Conservation (phyloP, 2,888 invertebrate genomes). For the Agriopis aurantiaria region DNA sequence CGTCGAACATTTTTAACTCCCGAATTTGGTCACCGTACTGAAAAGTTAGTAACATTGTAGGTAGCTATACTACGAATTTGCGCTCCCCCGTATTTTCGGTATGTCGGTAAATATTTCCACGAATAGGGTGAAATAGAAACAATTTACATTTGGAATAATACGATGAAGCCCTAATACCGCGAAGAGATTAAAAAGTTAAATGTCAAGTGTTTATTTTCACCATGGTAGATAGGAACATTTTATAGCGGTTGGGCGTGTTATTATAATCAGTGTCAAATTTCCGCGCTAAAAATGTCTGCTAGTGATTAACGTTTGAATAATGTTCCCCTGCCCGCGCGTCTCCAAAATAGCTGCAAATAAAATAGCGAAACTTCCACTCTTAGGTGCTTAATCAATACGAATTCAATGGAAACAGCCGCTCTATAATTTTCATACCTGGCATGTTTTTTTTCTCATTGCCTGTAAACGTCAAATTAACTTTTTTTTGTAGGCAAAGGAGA, state of each 20-base stretch:
- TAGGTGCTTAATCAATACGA: too few species aligned
- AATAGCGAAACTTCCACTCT: too few species aligned
- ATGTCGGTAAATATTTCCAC: conserved; percentile 14
- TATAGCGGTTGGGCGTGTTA: not conserved
- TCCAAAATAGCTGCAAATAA: too few species aligned
- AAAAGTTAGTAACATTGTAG: not conserved
- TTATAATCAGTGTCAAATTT: not conserved
- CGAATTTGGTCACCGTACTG: not conserved
- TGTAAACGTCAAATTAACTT: too few species aligned
- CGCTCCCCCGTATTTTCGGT: conserved; percentile 9
- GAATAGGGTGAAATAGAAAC: conserved; percentile 15
- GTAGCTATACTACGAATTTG: conserved; percentile 4
- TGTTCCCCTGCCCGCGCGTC: too few species aligned
- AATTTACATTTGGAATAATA: conserved; percentile 16
- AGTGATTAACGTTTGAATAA: too few species aligned
- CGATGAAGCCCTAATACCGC: conserved; percentile 1
- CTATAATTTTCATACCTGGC: too few species aligned
- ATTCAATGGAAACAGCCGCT: too few species aligned
- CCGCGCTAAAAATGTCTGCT: too few species aligned
- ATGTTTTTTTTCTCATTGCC: too few species aligned
- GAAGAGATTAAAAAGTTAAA: conserved; percentile 17
- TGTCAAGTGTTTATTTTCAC: not conserved
- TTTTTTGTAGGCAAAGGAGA: too few species aligned
- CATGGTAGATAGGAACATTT: not conserved
- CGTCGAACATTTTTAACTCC: not conserved